Percentiles rank a stretch among this genome's conserved stretches.
phyloP scores from a whole-genome alignment of 1,140 invertebrate species.

The Heliconius melpomene region DNA sequence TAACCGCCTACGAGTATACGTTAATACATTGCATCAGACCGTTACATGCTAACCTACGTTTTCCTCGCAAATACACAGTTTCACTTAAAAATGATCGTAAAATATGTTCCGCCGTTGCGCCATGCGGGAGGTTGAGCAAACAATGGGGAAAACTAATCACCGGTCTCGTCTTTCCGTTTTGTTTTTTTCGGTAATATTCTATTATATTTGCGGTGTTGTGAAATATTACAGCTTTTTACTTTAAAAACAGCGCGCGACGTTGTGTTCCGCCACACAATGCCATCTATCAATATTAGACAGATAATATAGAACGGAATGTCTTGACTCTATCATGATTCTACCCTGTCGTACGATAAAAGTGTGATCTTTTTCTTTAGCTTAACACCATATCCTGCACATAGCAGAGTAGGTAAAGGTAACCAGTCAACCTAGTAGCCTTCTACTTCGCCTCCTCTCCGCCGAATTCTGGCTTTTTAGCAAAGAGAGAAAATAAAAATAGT shows the following conservation, averaged over 20 bases:
- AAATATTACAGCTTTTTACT: too few relatives aligned
- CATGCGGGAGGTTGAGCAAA: conserved; percentile 28
- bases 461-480: not conserved
- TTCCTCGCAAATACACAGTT: conserved; percentile 40
- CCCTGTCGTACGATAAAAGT: rapidly evolving
- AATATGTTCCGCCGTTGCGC: conserved; percentile 39
- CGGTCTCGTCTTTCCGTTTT: conserved; percentile 25
- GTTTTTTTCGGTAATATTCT: not conserved
- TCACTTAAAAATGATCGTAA: conserved; percentile 42
- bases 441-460: not conserved
- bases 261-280: too few relatives aligned
- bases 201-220: not conserved
- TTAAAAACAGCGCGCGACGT: too few relatives aligned
- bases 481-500: too few relatives aligned
- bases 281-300: too few relatives aligned
- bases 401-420: not conserved
- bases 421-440: not conserved
- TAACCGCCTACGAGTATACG: not conserved
- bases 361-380: not conserved
- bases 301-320: too few relatives aligned
- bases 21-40: conserved; percentile 17
- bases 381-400: not conserved
- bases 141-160: conserved; percentile 30
- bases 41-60: conserved; percentile 16
- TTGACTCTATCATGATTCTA: too few relatives aligned